Percentiles rank a stretch among this genome's conserved stretches.
These are phyloP conservation scores for Toxostoma redivivum DNA, from an alignment of 2,113 vertebrate species.

Conservation along the genomic window DNA sequence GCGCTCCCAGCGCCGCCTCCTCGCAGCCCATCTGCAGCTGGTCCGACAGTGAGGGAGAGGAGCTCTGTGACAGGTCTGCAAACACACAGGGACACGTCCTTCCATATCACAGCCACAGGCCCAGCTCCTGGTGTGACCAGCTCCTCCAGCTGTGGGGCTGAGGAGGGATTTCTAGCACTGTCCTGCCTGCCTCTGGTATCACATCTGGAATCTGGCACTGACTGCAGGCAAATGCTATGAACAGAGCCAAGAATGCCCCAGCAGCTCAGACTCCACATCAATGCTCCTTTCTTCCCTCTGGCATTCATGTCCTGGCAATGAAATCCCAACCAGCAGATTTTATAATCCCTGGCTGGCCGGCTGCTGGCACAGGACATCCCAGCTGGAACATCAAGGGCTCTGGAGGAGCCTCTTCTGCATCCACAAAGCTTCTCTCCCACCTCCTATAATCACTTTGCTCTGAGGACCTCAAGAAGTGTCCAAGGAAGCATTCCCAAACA, in stretches of 20 bases:
- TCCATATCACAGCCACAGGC: not conserved
- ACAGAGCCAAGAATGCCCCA: not conserved
- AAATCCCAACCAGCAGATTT: not conserved
- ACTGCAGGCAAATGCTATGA: not conserved
- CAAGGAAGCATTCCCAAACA: not conserved
- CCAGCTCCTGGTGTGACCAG: fast-evolving
- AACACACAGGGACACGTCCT: not conserved
- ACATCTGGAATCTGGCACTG: not conserved
- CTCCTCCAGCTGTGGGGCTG: not conserved
- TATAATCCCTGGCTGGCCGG: not conserved
- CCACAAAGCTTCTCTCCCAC: not conserved
- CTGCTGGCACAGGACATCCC: not conserved
- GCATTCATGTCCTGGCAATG: not conserved
- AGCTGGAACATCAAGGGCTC: not conserved
- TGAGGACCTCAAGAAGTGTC: not conserved
- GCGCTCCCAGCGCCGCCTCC: constrained; percentile 72
- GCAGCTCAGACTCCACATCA: not conserved
- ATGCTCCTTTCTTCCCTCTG: not conserved
- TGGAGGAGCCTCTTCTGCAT: not conserved
- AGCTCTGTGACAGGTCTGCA: constrained; percentile 84
- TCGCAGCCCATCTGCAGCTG: constrained; percentile 86
- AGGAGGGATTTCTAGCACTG: not conserved
- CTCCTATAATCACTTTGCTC: not conserved
- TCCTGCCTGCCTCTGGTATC: not conserved
- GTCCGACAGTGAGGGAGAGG: constrained; percentile 86